A percentile compares a stretch with the other conserved stretches of the same genome.
Evolutionary conservation across 2,888 invertebrate species (phyloP).

Genomic region (Callimorpha dominula): DNA sequence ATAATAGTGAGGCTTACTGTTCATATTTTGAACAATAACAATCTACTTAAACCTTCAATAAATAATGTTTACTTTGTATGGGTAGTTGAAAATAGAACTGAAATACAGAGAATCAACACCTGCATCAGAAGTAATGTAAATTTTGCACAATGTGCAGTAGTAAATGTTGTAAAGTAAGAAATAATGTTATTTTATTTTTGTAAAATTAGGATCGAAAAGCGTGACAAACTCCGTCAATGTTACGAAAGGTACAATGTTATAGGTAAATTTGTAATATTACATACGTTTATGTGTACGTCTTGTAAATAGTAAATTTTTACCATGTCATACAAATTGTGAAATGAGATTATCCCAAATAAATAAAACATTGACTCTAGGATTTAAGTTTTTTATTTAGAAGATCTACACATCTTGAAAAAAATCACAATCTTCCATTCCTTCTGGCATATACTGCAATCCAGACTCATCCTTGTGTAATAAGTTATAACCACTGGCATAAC

Average conservation of each 20-base stretch:
- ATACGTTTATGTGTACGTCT: slow-evolving; percentile 69
- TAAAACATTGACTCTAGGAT: slow-evolving; percentile 79
- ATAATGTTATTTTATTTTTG: slow-evolving; percentile 82
- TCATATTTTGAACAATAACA: slow-evolving; percentile 37
- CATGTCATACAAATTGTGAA: slow-evolving; percentile 81
- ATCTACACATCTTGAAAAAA: slow-evolving; percentile 80
- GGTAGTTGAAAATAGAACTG: slow-evolving; percentile 22
- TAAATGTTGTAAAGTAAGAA: slow-evolving; percentile 78
- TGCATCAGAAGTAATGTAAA: slow-evolving; percentile 61
- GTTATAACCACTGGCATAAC: slow-evolving; percentile 89
- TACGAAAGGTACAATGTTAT: slow-evolving; percentile 81
- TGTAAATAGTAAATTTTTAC: slow-evolving; percentile 85
- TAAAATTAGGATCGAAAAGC: slow-evolving; percentile 75
- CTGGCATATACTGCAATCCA: slow-evolving; percentile 89
- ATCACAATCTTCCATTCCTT: slow-evolving; percentile 87
- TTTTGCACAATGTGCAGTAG: slow-evolving; percentile 79
- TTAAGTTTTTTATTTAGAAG: slow-evolving; percentile 42
- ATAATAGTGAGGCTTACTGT: slow-evolving; percentile 58
- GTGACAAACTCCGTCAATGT: slow-evolving; percentile 73
- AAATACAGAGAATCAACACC: slow-evolving; percentile 41
- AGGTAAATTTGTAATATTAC: slow-evolving; percentile 78
- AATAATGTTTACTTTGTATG: slow-evolving; percentile 6
- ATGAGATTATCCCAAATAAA: slow-evolving; percentile 85
- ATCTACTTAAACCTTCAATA: not conserved
- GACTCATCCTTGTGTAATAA: slow-evolving; percentile 84